These are phyloP conservation scores for Pagetopsis macropterus DNA, from an alignment of 2,797 vertebrate genomes.

Conservation along the genomic window DNA sequence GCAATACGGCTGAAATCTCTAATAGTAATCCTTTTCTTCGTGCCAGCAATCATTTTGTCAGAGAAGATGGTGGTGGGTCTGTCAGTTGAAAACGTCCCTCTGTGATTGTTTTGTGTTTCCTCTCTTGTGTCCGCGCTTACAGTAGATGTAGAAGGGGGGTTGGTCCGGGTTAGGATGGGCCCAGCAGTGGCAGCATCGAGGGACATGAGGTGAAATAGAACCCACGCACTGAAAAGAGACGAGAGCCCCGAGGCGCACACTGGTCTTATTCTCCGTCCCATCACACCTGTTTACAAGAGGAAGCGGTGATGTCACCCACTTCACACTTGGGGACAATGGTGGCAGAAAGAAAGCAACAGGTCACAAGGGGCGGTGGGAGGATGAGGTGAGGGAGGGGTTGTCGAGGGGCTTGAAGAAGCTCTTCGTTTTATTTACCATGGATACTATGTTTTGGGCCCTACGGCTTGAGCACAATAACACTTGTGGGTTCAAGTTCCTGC, in stretches of 20 bases:
- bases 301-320: conserved; percentile 84
- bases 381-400: conserved; percentile 16
- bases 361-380: conserved; percentile 52
- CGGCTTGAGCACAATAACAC: conserved; percentile 77
- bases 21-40: neutral
- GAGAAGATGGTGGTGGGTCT: conserved; percentile 6
- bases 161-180: neutral
- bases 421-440: conserved; percentile 80
- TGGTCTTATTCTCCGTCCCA: conserved; percentile 51
- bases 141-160: conserved; percentile 2
- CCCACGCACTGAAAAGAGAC: conserved; percentile 65
- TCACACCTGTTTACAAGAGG: conserved; percentile 87
- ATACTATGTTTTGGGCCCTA: conserved; percentile 77
- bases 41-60: conserved; percentile 16
- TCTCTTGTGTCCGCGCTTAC: conserved; percentile 19
- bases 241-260: conserved; percentile 35
- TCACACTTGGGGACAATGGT: conserved; percentile 70
- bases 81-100: conserved; percentile 13
- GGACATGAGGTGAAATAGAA: conserved; percentile 77
- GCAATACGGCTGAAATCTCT: neutral
- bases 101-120: neutral
- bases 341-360: conserved; percentile 80
- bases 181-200: conserved; percentile 15
- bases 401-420: conserved; percentile 64
- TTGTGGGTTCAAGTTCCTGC: conserved; percentile 79